These are phyloP conservation scores for Cabera pusaria DNA, from an alignment of 2,888 invertebrate species.

Conservation along the genomic window DNA sequence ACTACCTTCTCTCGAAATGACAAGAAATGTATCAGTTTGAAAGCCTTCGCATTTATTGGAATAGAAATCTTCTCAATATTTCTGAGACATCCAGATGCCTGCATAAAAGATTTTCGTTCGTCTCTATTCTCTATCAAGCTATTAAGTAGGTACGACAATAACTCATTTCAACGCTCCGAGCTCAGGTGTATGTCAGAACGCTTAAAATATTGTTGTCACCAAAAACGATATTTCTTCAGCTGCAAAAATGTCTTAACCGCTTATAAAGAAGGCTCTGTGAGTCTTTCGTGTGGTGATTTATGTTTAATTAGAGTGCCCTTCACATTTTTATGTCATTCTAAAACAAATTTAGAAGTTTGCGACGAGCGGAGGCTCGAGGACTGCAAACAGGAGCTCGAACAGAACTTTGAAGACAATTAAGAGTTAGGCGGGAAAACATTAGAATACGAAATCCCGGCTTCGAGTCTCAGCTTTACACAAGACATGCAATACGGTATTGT, in stretches of 20 bases:
- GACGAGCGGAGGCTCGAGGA: conserved; percentile 34
- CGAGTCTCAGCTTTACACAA: conserved; percentile 29
- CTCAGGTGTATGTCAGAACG: conserved; percentile 65
- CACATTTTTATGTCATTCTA: conserved; percentile 58
- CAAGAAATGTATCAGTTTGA: too few species aligned
- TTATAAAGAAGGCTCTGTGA: conserved; percentile 51
- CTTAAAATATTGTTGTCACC: conserved; percentile 71
- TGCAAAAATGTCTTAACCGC: conserved; percentile 63
- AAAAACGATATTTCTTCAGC: conserved; percentile 70
- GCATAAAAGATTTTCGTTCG: conserved; percentile 7
- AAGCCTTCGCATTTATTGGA: too few species aligned
- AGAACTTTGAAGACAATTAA: conserved; percentile 51
- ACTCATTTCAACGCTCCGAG: conserved; percentile 61
- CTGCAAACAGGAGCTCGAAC: conserved; percentile 33
- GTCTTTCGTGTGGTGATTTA: conserved; percentile 70
- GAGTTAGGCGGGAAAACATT: conserved; percentile 41
- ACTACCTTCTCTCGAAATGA: too few species aligned
- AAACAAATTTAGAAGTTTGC: conserved; percentile 57
- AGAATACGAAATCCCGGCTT: conserved; percentile 35
- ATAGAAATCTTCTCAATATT: too few species aligned
- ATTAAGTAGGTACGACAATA: conserved; percentile 45
- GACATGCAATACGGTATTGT: conserved; percentile 31
- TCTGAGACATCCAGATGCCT: neutral
- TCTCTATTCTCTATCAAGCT: conserved; percentile 9
- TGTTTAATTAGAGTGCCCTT: conserved; percentile 71